Base-by-base conservation (phyloP, 2,113 vertebrate genomes). In the Nyctereutes procyonoides region DNA sequence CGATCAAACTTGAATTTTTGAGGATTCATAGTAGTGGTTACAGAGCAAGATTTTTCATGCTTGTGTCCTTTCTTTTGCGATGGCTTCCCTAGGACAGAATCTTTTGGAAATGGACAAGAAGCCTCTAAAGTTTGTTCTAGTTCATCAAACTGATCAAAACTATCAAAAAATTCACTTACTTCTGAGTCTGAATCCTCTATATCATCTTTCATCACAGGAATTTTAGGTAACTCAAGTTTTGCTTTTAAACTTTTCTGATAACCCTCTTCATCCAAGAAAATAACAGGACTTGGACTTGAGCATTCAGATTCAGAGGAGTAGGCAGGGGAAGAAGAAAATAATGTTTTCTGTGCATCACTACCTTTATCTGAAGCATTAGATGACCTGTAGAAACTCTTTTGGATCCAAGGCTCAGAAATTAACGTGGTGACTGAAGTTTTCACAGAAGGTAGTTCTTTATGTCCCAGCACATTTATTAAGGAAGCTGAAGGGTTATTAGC, bases 161-260 rank as follows among this genome's bases (percentile, higher is more conserved):
- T 99, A 98, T 99, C 99, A 98, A 99, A 99, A 98, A 99, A 99
- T 97, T 99, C 99, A 98, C 99, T 99, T 30, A 99, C 99, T 99
- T 99, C 99, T 19, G 99, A 99, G 97, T 99, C 99, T 28, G 99
- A 99, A 98, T 99, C 99, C 97, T 99, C 99, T 86, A 99, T 98
- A 63, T 99, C 99, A 93, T 99, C 99, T 98, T 99, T 99, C 91
- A 99, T 99, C 56, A 99, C 99, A 22, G 99, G 99, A 79, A 99
- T 99, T 98, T 99, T 99, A 88, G 99, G 99, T 96, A 99, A 99
- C 81, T 99, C 99, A 96, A 99, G 99, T 95, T 99, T 99, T 97
- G 99, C 99, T 96, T 99, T 99, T 96, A 99, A 98, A 97, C 99
- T 99, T 98, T 99, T 99, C 90, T 99, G 99, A 99, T 99, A 99